A percentile compares a stretch with the other conserved stretches of the same genome.
Evolutionary conservation across 37 sponge, comb jelly and placozoan genomes (phyloP).

Genomic region (Aphrocallistes beatrix): DNA sequence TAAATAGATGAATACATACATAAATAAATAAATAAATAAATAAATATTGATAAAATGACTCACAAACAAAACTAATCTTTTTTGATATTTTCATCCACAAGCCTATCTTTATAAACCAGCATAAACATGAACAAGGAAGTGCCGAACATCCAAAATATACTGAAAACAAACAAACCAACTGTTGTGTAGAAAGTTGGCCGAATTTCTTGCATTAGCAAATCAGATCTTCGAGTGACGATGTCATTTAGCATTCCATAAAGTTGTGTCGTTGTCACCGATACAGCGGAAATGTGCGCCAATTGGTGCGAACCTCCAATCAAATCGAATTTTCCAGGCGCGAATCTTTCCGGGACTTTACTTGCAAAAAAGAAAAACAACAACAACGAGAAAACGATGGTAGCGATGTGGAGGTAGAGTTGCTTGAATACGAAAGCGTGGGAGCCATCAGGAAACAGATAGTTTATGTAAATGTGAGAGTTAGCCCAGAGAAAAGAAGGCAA

Average conservation of each 20-base stretch:
- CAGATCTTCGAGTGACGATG: neutral
- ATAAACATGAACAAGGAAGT: neutral
- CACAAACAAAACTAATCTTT: too few species aligned
- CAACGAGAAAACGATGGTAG: neutral
- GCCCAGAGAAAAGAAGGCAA: conserved; percentile 19
- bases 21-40: neutral
- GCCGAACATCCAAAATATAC: neutral
- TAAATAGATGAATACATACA: neutral
- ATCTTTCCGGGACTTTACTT: conserved; percentile 63
- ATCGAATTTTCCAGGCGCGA: conserved; percentile 65
- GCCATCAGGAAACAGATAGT: neutral
- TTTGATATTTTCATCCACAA: neutral
- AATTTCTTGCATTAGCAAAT: neutral
- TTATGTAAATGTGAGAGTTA: conserved; percentile 5
- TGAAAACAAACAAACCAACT: neutral
- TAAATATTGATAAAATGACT: neutral
- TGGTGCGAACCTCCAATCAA: conserved; percentile 62
- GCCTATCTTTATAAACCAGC: neutral
- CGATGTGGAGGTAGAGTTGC: conserved; percentile 15
- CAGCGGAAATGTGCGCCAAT: conserved; percentile 50
- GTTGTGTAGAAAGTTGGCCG: neutral
- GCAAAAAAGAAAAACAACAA: conserved; percentile 45
- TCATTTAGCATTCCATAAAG: conserved; percentile 37
- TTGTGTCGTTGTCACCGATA: conserved; percentile 21
- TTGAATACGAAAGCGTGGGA: conserved; percentile 28